Evolutionary conservation across 2,888 invertebrate species (phyloP), one percentile per base, ranked within the genome.

Genomic region (Cataglyphis rosenhaueri): DNA sequence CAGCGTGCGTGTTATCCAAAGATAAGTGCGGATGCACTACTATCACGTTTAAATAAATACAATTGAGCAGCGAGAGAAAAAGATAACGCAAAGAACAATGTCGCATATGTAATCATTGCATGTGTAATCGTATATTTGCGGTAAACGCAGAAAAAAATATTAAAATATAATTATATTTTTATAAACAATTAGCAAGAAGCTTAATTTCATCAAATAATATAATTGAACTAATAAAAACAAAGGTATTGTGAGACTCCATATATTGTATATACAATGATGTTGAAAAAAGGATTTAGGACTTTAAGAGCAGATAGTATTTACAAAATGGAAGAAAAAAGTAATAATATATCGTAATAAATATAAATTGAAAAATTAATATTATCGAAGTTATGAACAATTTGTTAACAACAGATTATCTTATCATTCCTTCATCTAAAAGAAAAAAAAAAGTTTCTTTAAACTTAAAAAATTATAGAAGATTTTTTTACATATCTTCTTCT

Each of bases 41-140:
- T 83, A 84, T 85, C 76, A 79, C 61, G 87, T 84, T 88, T 83
- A 86, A 84, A 79, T 81, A 74, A 83, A 78, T 75, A 59, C 57
- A 76, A 76, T 81, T 75, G 71, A 41, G 70, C 70, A 35, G 74
- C 48, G 25, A 44, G 55, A 64, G 38, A 3, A 52, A 21, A 29
- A 41, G 21, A 64, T 66, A 32, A 21, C 29, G 76, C 41, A 41
- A 38, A 66, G 38, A 68, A 41, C 29, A 57, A 41, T 25, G 29
- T 66, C 57, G 70, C 41, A 59, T 12, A 44, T 44, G 74, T 74
- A 74, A 73, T 73, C 10, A 61, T 9, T 32, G 32, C 18, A 25
- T 44, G 21, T 25, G 25, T 32, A 41, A 32, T 64, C 21, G 64
- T 74, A 6, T n/a, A n/a, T 5, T 2, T 8, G 8, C 2, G 64